A percentile compares a stretch with the other conserved stretches of the same genome.
phyloP scores from a whole-genome alignment of 2,113 vertebrate species.

The Ceyx margarethae region DNA sequence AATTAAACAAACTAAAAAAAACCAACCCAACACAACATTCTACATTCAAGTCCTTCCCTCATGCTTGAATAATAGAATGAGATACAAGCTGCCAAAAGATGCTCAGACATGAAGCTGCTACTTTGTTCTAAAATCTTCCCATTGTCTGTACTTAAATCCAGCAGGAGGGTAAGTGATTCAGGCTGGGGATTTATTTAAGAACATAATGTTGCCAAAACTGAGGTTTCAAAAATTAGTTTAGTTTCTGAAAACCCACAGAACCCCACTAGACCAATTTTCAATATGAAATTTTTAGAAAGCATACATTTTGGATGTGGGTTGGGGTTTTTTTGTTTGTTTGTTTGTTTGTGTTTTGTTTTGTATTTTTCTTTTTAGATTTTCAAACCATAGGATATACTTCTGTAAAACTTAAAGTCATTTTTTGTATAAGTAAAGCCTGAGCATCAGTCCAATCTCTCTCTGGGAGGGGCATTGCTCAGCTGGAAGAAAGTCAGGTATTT shows the following conservation, averaged over 20 bases:
- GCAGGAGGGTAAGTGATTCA: neutral
- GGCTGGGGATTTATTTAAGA: neutral
- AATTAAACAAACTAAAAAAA: conserved; percentile 65
- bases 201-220: neutral
- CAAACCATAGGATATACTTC: neutral
- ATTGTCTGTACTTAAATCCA: neutral
- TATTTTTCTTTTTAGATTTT: neutral
- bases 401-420: neutral
- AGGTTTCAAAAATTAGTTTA: neutral
- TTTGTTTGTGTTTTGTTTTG: too few species aligned
- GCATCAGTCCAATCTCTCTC: neutral
- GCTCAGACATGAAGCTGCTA: conserved; percentile 1
- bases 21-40: neutral
- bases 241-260: neutral
- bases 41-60: conserved; percentile 6
- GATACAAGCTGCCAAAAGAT: conserved; percentile 31
- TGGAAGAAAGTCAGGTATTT: neutral
- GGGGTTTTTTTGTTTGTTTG: neutral
- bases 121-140: conserved; percentile 13
- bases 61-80: conserved; percentile 44
- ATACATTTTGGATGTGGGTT: neutral
- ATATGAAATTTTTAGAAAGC: neutral
- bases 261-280: neutral
- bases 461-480: neutral
- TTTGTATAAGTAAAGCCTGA: neutral